Conservation (phyloP, 2,888 invertebrate species). For the Operophtera brumata region DNA sequence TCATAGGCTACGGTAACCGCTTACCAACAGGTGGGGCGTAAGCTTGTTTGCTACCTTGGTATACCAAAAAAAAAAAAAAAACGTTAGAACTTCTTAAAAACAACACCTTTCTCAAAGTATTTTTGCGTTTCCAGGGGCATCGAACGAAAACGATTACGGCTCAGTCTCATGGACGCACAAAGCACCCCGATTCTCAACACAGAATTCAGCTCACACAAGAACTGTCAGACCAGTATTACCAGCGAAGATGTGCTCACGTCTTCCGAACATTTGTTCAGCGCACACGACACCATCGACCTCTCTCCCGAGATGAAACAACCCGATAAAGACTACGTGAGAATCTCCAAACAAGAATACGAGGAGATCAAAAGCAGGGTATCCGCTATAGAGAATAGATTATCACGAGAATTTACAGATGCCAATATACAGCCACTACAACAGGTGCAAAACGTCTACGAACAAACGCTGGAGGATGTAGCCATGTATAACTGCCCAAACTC, state of each 20-base stretch:
- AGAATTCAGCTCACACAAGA: constrained; percentile 55
- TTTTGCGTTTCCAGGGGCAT: constrained; percentile 54
- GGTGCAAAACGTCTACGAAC: constrained; percentile 87
- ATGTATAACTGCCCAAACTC: constrained; percentile 81
- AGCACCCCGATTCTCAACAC: constrained; percentile 66
- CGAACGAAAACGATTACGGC: constrained; percentile 71
- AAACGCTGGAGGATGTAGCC: constrained; percentile 85
- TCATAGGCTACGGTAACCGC: too few species aligned
- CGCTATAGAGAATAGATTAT: constrained; percentile 85
- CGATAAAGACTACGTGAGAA: constrained; percentile 83
- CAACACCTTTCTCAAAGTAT: neutral
- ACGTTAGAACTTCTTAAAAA: too few species aligned
- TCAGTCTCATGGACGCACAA: constrained; percentile 69
- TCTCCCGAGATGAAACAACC: constrained; percentile 65
- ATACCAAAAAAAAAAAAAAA: too few species aligned
- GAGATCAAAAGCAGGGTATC: constrained; percentile 88
- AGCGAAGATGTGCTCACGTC: constrained; percentile 71
- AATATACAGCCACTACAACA: constrained; percentile 79
- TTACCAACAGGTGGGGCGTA: too few species aligned
- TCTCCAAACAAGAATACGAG: constrained; percentile 88
- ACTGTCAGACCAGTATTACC: constrained; percentile 68
- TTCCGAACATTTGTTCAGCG: constrained; percentile 68
- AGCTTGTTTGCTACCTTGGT: too few species aligned
- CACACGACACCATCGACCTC: constrained; percentile 71
- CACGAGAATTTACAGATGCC: constrained; percentile 83